Percentiles rank a stretch among this genome's conserved stretches.
Conservation (phyloP, 2,797 vertebrate species). For the Podargus strigoides region DNA sequence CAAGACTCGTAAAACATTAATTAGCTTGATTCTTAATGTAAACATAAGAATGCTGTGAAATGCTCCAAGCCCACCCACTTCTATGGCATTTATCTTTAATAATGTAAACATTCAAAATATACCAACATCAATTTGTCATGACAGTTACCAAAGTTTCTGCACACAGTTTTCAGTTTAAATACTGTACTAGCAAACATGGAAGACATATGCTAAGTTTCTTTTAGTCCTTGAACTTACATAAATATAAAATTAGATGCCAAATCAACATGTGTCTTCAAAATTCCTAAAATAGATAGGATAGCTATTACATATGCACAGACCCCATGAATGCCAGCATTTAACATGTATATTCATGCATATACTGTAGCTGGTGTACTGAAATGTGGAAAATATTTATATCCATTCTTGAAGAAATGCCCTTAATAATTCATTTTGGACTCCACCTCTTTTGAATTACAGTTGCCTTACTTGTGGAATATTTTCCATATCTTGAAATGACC, state of each 20-base stretch:
- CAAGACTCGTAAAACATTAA: neutral
- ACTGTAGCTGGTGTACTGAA: conserved; percentile 7
- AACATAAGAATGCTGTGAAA: neutral
- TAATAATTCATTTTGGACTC: conserved; percentile 49
- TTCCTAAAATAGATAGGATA: conserved; percentile 59
- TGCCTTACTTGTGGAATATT: conserved; percentile 44
- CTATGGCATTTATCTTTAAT: neutral
- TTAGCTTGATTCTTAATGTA: neutral
- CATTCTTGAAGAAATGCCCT: conserved; percentile 34
- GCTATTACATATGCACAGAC: neutral
- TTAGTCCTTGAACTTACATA: neutral
- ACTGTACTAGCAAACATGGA: neutral
- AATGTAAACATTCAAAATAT: conserved; percentile 14
- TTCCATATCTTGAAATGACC: conserved; percentile 46
- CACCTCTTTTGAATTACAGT: conserved; percentile 19
- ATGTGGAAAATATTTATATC: conserved; percentile 53
- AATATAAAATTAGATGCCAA: neutral
- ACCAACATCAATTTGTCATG: neutral
- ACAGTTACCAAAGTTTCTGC: neutral
- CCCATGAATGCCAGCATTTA: conserved; percentile 52
- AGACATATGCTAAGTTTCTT: neutral
- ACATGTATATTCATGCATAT: neutral
- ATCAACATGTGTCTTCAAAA: neutral
- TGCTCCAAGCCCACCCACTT: neutral
- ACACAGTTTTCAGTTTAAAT: neutral